Evolutionary conservation across 2,888 invertebrate genomes (phyloP).

Genomic region (Empis livida): DNA sequence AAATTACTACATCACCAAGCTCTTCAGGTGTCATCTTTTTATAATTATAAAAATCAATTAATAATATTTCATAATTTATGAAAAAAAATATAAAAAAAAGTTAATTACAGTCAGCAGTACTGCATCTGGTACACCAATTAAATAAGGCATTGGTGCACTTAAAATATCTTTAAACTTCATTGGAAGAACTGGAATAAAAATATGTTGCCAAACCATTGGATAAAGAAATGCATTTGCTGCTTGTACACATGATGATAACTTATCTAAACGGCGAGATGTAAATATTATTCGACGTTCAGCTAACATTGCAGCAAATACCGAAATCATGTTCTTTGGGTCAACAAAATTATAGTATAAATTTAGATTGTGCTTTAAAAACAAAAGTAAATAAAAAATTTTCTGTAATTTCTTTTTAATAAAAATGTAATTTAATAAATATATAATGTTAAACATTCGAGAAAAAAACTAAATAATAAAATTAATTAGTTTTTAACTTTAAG

Average conservation of each 20-base stretch:
- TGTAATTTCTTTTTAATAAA: no score
- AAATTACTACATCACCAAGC: slow-evolving; percentile 85
- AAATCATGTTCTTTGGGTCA: slow-evolving; percentile 87
- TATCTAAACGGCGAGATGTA: slow-evolving; percentile 75
- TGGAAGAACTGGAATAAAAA: slow-evolving; percentile 92
- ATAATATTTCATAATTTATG: slow-evolving; percentile 5
- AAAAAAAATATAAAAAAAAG: slow-evolving; percentile 3
- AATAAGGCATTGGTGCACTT: slow-evolving; percentile 93
- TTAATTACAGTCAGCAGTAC: slow-evolving; percentile 50
- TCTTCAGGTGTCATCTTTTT: slow-evolving; percentile 54
- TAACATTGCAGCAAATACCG: slow-evolving; percentile 88
- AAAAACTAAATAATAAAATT: no score
- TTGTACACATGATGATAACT: slow-evolving; percentile 85
- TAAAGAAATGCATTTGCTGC: slow-evolving; percentile 90
- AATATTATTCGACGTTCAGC: slow-evolving; percentile 89
- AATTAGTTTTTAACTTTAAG: no score
- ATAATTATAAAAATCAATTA: slow-evolving; percentile 1
- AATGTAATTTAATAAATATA: no score
- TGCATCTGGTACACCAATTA: slow-evolving; percentile 85
- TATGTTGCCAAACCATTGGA: slow-evolving; percentile 98
- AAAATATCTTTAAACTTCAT: slow-evolving; percentile 78
- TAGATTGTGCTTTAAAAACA: slow-evolving; percentile 68
- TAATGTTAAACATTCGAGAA: no score
- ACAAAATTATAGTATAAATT: slow-evolving; percentile 98
- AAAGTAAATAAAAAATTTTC: no score